phyloP scores from a whole-genome alignment of 2,888 invertebrate species.

The Sminthurides aquaticus region DNA sequence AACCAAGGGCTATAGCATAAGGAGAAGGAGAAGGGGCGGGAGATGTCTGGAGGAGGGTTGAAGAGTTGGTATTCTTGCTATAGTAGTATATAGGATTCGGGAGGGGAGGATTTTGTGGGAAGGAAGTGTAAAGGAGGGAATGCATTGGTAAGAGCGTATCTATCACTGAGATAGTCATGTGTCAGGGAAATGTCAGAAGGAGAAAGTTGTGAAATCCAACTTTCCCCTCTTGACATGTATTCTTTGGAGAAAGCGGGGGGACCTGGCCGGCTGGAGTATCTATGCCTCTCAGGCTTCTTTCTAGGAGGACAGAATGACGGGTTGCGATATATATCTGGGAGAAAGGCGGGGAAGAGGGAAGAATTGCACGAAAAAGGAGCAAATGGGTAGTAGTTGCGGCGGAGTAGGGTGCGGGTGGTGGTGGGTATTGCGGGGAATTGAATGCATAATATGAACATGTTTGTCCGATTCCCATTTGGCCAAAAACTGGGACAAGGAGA shows the following conservation, averaged over 20 bases:
- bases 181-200: slow-evolving; percentile 2
- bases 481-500: not conserved
- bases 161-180: slow-evolving; percentile 7
- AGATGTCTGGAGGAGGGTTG: no score
- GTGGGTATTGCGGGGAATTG: not conserved
- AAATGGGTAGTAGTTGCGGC: not conserved
- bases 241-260: slow-evolving; percentile 2
- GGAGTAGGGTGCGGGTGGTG: not conserved
- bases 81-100: not conserved
- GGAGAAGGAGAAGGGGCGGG: not conserved
- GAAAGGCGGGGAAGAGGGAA: not conserved
- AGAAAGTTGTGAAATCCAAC: not conserved
- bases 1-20: not conserved
- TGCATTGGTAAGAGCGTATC: slow-evolving; percentile 8
- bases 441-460: not conserved
- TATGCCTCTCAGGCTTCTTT: not conserved
- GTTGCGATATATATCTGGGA: not conserved
- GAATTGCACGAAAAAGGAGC: not conserved
- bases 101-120: not conserved
- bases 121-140: no score
- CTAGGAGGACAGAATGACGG: not conserved
- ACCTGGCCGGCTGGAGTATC: not conserved
- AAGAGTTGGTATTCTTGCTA: no score
- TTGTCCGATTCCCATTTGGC: not conserved
- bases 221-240: slow-evolving; percentile 2